A percentile compares a stretch with the other conserved stretches of the same genome.
phyloP scores from a whole-genome alignment of 1,140 invertebrate species.

The Lanistes nyassanus region DNA sequence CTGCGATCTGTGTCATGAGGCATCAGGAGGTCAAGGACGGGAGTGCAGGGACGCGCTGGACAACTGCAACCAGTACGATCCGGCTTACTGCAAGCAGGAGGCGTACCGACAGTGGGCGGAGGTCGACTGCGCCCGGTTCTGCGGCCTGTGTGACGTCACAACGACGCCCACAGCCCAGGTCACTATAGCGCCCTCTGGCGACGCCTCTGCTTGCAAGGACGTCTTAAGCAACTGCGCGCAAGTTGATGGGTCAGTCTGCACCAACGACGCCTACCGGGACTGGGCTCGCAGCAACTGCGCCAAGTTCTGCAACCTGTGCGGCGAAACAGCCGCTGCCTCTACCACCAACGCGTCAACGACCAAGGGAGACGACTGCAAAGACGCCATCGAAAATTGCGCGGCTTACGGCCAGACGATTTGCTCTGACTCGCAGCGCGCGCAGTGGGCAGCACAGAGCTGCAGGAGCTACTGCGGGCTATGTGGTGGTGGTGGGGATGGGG shows the following conservation, averaged over 20 bases:
- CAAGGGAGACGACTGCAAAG: not conserved
- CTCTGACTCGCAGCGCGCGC: conserved; percentile 30
- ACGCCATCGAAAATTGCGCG: not conserved
- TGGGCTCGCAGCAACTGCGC: not conserved
- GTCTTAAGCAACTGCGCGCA: not conserved
- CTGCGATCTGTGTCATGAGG: conserved; percentile 12
- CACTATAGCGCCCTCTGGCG: not conserved
- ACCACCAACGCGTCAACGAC: not conserved
- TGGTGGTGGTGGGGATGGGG: conserved; percentile 11
- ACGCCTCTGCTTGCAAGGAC: not conserved
- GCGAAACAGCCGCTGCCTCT: not conserved
- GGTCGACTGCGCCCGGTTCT: conserved; percentile 9
- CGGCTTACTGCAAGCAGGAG: not conserved
- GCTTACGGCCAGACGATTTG: conserved; percentile 41
- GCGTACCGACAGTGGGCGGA: conserved; percentile 22
- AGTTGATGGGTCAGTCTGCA: too few species aligned
- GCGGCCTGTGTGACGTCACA: conserved; percentile 13
- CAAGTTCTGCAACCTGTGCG: not conserved
- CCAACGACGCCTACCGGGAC: not conserved
- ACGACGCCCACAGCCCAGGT: not conserved
- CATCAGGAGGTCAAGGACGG: not conserved
- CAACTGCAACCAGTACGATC: conserved; percentile 18
- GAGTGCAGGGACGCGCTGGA: not conserved
- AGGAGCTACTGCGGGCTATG: conserved; percentile 38
- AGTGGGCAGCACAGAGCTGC: conserved; percentile 51